Percentiles rank a stretch among this genome's conserved stretches.
Conservation (phyloP, 1,140 invertebrate genomes). For the Philopotamus ludificatus region DNA sequence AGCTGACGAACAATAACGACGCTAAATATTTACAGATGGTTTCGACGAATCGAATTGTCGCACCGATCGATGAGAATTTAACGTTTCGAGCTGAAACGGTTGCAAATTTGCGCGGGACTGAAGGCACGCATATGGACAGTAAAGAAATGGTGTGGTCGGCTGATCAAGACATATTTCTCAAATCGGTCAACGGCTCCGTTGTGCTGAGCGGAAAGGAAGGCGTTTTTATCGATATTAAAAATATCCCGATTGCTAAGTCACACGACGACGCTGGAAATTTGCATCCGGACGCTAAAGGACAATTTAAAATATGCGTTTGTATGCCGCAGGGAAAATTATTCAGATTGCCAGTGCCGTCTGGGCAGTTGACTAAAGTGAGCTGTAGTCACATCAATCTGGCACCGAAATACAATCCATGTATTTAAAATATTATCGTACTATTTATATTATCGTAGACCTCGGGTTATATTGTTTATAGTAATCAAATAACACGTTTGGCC, state of each 20-base stretch:
- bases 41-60: slow-evolving; percentile 70
- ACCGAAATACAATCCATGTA: slow-evolving; percentile 69
- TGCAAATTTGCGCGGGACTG: slow-evolving; percentile 63
- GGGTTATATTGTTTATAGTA: no score
- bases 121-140: slow-evolving; percentile 60
- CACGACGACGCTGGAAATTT: slow-evolving; percentile 49
- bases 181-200: slow-evolving; percentile 76
- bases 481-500: no score
- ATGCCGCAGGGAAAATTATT: slow-evolving; percentile 84
- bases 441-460: background rate
- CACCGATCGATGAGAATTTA: slow-evolving; percentile 68
- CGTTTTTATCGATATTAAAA: slow-evolving; percentile 69
- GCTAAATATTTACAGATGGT: slow-evolving; percentile 51
- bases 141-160: slow-evolving; percentile 60
- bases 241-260: slow-evolving; percentile 64
- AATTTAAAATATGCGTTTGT: slow-evolving; percentile 85
- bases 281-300: slow-evolving; percentile 47
- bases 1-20: no score
- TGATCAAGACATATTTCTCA: slow-evolving; percentile 76
- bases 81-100: slow-evolving; percentile 62
- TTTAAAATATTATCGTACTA: slow-evolving; percentile 44
- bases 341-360: slow-evolving; percentile 65
- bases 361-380: slow-evolving; percentile 56
- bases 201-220: slow-evolving; percentile 69
- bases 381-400: slow-evolving; percentile 65